Percentiles rank a stretch among this genome's conserved stretches.
These are phyloP conservation scores for Anastrepha obliqua DNA, from an alignment of 1,140 invertebrate genomes.

Conservation along the genomic window DNA sequence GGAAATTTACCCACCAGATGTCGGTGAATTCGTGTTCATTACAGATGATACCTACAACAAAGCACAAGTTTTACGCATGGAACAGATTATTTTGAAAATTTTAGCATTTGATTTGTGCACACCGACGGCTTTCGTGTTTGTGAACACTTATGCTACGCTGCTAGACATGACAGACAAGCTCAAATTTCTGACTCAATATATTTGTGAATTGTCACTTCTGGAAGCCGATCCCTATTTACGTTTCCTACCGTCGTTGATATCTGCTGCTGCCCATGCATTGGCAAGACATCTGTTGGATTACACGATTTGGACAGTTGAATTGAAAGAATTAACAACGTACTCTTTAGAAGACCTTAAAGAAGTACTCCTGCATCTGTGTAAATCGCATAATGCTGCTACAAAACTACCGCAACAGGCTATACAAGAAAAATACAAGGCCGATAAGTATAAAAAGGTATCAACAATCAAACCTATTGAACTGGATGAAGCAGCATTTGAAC, in stretches of 20 bases:
- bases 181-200: conserved; percentile 86
- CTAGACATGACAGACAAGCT: conserved; percentile 83
- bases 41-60: conserved; percentile 97
- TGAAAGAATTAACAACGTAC: conserved; percentile 83
- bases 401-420: conserved; percentile 86
- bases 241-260: conserved; percentile 89
- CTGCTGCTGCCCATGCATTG: conserved; percentile 87
- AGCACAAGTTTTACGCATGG: conserved; percentile 93
- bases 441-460: conserved; percentile 78
- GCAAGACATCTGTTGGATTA: conserved; percentile 83
- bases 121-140: conserved; percentile 88
- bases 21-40: conserved; percentile 96
- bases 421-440: conserved; percentile 87
- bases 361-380: conserved; percentile 82
- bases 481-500: conserved; percentile 61
- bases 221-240: conserved; percentile 90
- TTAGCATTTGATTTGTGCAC: conserved; percentile 91
- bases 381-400: conserved; percentile 81
- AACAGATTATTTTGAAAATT: conserved; percentile 92
- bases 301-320: conserved; percentile 80
- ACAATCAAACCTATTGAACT: conserved; percentile 63
- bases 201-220: conserved; percentile 89
- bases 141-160: conserved; percentile 83
- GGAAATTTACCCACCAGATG: conserved; percentile 96
- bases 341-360: conserved; percentile 80